phyloP scores from a whole-genome alignment of 2,797 vertebrate genomes.

The Sebastes glaucus region DNA sequence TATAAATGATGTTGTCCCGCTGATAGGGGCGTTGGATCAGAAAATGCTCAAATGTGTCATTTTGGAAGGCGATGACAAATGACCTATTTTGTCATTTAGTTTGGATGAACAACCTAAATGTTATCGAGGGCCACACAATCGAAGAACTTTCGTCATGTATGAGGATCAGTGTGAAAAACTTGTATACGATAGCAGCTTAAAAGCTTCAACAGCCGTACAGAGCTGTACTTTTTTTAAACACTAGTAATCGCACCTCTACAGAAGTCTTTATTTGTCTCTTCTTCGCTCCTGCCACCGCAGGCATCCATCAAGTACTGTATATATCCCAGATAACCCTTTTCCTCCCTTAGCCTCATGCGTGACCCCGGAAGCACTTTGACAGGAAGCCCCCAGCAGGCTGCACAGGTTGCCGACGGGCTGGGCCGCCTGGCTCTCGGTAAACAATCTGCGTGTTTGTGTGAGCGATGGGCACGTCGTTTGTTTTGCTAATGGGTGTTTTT shows the following conservation, averaged over 20 bases:
- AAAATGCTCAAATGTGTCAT: conserved; percentile 1
- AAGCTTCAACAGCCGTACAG: not conserved
- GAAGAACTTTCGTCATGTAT: not conserved
- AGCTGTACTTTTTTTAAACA: not conserved
- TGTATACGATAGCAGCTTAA: not conserved
- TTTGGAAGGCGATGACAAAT: conserved; percentile 10
- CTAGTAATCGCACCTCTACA: not conserved
- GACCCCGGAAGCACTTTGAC: conserved; percentile 63
- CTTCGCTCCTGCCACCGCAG: not conserved
- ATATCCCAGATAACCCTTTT: not conserved
- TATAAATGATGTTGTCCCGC: conserved; percentile 44
- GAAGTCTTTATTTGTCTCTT: conserved; percentile 1
- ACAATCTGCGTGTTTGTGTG: conserved; percentile 65
- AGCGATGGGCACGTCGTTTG: conserved; percentile 76
- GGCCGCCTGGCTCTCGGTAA: conserved; percentile 63
- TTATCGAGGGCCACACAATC: not conserved
- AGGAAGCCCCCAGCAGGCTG: conserved; percentile 48
- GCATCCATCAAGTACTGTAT: not conserved
- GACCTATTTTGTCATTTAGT: not conserved
- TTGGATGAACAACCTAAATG: not conserved
- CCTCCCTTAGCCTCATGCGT: not conserved
- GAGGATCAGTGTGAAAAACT: not conserved
- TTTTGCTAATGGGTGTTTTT: conserved; percentile 84
- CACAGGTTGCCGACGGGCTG: conserved; percentile 1
- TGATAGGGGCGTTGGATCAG: conserved; percentile 11